A percentile compares a stretch with the other conserved stretches of the same genome.
Conservation (phyloP, 2,888 invertebrate genomes). For the Synergus gifuensis region DNA sequence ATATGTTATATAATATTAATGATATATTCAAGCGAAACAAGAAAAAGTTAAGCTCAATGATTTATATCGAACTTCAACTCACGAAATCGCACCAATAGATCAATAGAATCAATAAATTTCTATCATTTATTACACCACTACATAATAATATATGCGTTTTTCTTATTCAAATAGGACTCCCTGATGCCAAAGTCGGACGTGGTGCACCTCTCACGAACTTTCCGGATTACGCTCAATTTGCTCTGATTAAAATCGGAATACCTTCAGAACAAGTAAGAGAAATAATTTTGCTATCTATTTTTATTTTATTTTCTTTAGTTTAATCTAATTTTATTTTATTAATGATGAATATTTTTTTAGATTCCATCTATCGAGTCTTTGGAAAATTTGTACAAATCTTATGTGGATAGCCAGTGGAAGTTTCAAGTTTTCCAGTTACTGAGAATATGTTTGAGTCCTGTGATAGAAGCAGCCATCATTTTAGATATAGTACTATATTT, state of each 20-base stretch:
- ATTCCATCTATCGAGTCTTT: constrained; percentile 78
- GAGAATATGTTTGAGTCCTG: constrained; percentile 87
- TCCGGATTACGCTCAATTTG: constrained; percentile 84
- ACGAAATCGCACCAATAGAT: too few relatives aligned
- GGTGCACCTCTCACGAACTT: constrained; percentile 83
- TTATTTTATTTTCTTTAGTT: neutral
- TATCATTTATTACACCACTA: too few relatives aligned
- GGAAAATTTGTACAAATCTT: constrained; percentile 73
- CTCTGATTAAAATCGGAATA: constrained; percentile 82
- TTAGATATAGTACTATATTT: constrained; percentile 90
- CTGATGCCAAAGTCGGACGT: constrained; percentile 82
- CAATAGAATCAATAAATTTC: too few relatives aligned
- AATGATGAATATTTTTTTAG: constrained; percentile 54
- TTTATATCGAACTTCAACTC: too few relatives aligned
- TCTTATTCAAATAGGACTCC: constrained; percentile 72
- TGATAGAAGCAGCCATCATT: constrained; percentile 89
- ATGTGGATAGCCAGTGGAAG: constrained; percentile 79
- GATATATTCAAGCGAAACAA: too few relatives aligned
- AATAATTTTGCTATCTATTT: neutral
- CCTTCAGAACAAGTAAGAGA: constrained; percentile 76
- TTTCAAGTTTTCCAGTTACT: constrained; percentile 88
- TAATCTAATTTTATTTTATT: neutral
- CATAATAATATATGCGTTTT: neutral
- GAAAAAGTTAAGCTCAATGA: too few relatives aligned
- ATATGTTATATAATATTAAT: too few relatives aligned